Base-by-base conservation (phyloP, 2,888 invertebrate genomes). In the Leucophenga maculata region DNA sequence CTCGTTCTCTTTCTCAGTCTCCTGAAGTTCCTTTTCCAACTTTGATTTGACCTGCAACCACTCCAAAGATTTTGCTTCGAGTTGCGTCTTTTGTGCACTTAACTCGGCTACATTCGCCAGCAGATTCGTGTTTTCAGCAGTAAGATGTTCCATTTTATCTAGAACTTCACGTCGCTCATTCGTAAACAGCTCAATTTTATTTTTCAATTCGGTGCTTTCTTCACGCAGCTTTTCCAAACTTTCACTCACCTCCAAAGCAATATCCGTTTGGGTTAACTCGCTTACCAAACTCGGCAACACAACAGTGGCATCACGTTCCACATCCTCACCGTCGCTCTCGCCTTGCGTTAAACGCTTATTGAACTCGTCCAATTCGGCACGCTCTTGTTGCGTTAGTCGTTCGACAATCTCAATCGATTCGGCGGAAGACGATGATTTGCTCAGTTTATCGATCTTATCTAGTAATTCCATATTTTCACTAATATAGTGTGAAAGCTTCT, bases 331-430 rank as follows among this genome's bases (percentile, higher is more conserved):
- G 50, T 81, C 75, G 14, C 78, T 76, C 20, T 77, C 77, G 52
- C 79, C 77, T 16, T 75, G 76, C 6, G 75, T 71, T 65, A 85
- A 78, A 66, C 86, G 88, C 82, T 92, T 92, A 75, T 92, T 92
- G 78, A 92, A 93, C 76, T 92, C 92, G 85, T 93, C 93, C 65
- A 93, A 89, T 86, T 93, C 93, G 57, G 93, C 83, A 80, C 92
- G 93, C 85, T 93, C 93, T 87, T 93, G 93, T 72, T 92, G 92
- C 18, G 93, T 93, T 71, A 93, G 88, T 14, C 92, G 80, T 90
- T 93, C 93, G 0, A 93, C 93, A 71, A 93, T 93, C 88, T 93
- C 93, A 66, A 94, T 94, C 62, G 93, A 93, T 87, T 93, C 93
- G 3, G 93, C 93, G 0, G 93, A 93, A 67, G 93, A 93, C 1